Evolutionary conservation across 2,113 vertebrate species (phyloP).

Genomic region (Petroica traversi): DNA sequence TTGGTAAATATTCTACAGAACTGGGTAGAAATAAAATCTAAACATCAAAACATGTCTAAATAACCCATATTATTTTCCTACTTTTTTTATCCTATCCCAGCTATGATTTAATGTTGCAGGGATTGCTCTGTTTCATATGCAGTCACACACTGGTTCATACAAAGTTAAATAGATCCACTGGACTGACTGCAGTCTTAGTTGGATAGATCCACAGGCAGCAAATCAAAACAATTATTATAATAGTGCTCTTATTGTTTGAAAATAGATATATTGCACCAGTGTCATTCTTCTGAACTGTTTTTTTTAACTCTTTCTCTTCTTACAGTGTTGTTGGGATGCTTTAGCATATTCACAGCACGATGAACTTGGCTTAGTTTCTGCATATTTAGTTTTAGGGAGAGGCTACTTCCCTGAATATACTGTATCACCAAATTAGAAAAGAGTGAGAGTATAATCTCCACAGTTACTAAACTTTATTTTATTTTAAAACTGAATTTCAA

Average conservation of each 20-base stretch:
- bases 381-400: not conserved
- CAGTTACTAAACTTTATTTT: not conserved
- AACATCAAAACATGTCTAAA: not conserved
- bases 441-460: not conserved
- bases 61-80: not conserved
- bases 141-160: not conserved
- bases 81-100: not conserved
- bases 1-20: not conserved
- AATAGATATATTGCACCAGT: not conserved
- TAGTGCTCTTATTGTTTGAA: not conserved
- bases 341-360: not conserved
- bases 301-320: constrained; percentile 16
- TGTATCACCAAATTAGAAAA: not conserved
- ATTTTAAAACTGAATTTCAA: not conserved
- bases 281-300: constrained; percentile 10
- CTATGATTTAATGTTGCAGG: not conserved
- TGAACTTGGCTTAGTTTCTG: not conserved
- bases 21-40: not conserved
- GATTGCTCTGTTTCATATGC: not conserved
- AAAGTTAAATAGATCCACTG: not conserved
- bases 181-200: not conserved
- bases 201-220: not conserved
- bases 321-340: not conserved
- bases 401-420: not conserved
- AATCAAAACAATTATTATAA: not conserved